Evolutionary conservation across 2,797 vertebrate species (phyloP).

Genomic region (Trematomus bernacchii): DNA sequence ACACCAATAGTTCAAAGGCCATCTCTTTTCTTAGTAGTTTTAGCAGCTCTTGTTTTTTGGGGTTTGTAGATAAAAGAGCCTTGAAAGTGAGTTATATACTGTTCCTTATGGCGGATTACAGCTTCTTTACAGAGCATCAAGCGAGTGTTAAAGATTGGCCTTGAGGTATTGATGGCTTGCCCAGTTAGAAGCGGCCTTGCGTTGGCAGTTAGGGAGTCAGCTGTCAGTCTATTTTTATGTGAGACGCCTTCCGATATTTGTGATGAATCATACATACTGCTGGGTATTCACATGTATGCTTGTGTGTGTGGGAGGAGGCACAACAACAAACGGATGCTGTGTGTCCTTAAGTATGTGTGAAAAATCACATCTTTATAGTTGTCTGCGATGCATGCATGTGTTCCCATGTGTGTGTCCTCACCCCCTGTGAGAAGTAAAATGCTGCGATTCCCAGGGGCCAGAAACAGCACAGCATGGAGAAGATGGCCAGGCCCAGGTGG

Average conservation of each 20-base stretch:
- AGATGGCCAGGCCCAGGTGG: conserved; percentile 95
- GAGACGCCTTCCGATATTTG: conserved; percentile 38
- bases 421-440: conserved; percentile 99
- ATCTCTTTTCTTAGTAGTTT: conserved; percentile 41
- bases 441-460: conserved; percentile 97
- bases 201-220: conserved; percentile 43
- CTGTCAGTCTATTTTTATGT: conserved; percentile 41
- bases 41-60: conserved; percentile 24
- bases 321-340: conserved; percentile 32
- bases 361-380: neutral
- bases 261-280: conserved; percentile 35
- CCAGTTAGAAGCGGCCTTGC: conserved; percentile 61
- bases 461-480: conserved; percentile 99
- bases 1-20: conserved; percentile 35
- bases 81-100: conserved; percentile 62
- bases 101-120: conserved; percentile 45
- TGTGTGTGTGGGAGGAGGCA: neutral
- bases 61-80: conserved; percentile 46
- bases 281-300: neutral
- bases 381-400: neutral
- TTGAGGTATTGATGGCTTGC: conserved; percentile 66
- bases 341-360: conserved; percentile 26
- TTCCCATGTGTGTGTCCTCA: conserved; percentile 61
- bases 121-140: conserved; percentile 64
- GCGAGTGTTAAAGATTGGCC: conserved; percentile 61